These are phyloP conservation scores for Stomorhina lunata DNA, from an alignment of 2,888 invertebrate species.

Conservation along the genomic window DNA sequence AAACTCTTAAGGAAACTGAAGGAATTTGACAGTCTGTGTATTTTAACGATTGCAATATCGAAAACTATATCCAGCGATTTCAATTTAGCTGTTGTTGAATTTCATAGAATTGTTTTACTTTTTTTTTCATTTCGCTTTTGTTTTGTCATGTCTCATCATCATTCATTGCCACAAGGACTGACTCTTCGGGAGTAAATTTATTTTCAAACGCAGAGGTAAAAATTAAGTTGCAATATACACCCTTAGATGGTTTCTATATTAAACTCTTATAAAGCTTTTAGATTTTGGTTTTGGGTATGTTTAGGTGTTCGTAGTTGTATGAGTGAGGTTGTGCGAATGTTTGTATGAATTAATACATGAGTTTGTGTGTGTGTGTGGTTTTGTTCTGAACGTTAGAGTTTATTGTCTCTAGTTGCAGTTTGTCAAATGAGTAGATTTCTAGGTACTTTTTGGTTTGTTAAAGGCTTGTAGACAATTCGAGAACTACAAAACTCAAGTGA, in stretches of 20 bases:
- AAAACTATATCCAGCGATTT: neutral
- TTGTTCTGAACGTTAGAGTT: constrained; percentile 19
- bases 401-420: constrained; percentile 40
- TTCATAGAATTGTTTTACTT: neutral
- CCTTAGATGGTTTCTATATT: constrained; percentile 14
- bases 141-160: too few relatives aligned
- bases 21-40: neutral
- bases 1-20: neutral
- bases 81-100: constrained; percentile 18
- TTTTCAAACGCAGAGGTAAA: neutral
- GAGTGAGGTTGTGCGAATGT: too few relatives aligned
- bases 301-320: too few relatives aligned
- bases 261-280: constrained; percentile 26
- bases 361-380: neutral
- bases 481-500: constrained; percentile 27
- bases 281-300: too few relatives aligned
- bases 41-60: constrained; percentile 15
- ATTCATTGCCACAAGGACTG: neutral
- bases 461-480: constrained; percentile 21
- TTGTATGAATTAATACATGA: neutral
- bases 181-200: neutral
- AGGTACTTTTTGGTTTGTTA: constrained; percentile 31
- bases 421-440: constrained; percentile 37
- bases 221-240: constrained; percentile 27
- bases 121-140: neutral